These are phyloP conservation scores for Tanypteryx hageni DNA, from an alignment of 2,888 invertebrate genomes.

Conservation along the genomic window DNA sequence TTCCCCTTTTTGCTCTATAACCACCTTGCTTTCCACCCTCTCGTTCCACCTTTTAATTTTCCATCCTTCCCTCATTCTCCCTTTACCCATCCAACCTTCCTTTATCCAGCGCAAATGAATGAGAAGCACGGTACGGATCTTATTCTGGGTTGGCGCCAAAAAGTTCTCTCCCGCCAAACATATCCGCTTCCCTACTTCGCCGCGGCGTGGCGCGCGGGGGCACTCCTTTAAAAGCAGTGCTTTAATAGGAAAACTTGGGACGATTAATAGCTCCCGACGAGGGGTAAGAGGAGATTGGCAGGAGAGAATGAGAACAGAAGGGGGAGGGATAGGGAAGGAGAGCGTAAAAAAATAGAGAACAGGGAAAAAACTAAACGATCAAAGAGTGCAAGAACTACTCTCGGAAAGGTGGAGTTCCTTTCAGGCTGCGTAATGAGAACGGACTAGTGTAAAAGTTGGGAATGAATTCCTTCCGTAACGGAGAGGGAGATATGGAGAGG, in stretches of 20 bases:
- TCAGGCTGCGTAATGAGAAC: not conserved
- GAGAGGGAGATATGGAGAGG: not conserved
- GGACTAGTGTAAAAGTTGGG: not conserved
- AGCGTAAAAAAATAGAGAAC: not conserved
- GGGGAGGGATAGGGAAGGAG: not conserved
- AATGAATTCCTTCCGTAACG: not conserved
- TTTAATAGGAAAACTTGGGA: constrained; percentile 8
- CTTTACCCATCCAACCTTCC: not conserved
- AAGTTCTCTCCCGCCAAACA: not conserved
- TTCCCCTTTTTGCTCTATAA: too few relatives aligned
- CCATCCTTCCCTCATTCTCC: not conserved
- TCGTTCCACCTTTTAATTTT: not conserved
- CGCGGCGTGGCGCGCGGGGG: not conserved
- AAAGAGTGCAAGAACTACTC: not conserved
- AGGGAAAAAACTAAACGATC: not conserved
- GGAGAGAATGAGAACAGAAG: not conserved
- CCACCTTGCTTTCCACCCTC: not conserved
- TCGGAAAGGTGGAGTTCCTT: not conserved
- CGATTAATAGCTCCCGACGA: not conserved
- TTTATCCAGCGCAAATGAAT: not conserved
- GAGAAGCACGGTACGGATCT: not conserved
- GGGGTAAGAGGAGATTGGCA: not conserved
- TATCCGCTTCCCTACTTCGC: not conserved
- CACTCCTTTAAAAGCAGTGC: not conserved
- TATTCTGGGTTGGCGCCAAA: not conserved